Percentiles rank a stretch among this genome's conserved stretches.
phyloP scores from a whole-genome alignment of 2,113 vertebrate genomes.

The Orthonyx spaldingii region DNA sequence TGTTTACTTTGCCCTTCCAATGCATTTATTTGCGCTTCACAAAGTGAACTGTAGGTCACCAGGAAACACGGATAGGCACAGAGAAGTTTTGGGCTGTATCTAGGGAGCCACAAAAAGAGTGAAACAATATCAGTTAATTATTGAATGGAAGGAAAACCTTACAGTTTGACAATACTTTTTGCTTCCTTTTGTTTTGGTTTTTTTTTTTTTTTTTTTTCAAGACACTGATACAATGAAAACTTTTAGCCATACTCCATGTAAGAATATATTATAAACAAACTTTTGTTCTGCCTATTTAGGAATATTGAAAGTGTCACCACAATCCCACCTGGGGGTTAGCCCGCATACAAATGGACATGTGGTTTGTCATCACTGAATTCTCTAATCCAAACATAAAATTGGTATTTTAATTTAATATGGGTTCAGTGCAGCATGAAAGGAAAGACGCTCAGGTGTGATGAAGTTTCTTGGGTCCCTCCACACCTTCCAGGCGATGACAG shows the following conservation, averaged over 20 bases:
- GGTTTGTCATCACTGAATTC: not conserved
- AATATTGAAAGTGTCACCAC: not conserved
- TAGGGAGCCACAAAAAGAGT: not conserved
- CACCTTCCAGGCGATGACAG: constrained; percentile 22
- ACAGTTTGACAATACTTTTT: not conserved
- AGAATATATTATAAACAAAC: not conserved
- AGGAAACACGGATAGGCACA: not conserved
- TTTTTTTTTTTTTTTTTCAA: not conserved
- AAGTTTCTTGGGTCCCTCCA: not conserved
- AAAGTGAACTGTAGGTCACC: constrained; percentile 1
- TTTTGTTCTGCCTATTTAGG: not conserved
- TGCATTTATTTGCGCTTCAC: not conserved
- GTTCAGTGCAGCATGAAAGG: not conserved
- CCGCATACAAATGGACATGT: not conserved
- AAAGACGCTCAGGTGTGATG: not conserved
- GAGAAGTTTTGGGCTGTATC: too few species aligned
- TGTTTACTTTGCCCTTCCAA: constrained; percentile 3
- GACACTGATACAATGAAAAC: not conserved
- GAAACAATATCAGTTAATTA: not conserved
- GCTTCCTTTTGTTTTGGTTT: not conserved
- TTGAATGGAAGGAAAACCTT: not conserved
- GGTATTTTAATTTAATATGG: not conserved
- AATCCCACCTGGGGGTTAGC: accelerated
- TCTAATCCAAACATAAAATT: not conserved
- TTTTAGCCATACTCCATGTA: not conserved